A percentile compares a stretch with the other conserved stretches of the same genome.
These are phyloP conservation scores for Trichomycterus rosablanca DNA, from an alignment of 2,113 vertebrate species.

Conservation along the genomic window DNA sequence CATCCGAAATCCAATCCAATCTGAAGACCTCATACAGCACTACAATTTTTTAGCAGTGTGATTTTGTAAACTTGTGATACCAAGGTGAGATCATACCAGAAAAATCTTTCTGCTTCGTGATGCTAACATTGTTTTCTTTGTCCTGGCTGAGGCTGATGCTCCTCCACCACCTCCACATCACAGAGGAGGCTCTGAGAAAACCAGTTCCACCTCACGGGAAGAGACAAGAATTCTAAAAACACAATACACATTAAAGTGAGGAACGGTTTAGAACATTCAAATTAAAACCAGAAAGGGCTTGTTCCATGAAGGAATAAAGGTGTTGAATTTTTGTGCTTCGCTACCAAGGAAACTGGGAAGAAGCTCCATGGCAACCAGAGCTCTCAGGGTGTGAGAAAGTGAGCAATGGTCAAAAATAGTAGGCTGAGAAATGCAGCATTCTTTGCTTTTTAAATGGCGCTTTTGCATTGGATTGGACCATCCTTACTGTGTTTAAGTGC, in stretches of 20 bases:
- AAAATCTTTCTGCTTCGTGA: no score
- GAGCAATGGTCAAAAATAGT: constrained; percentile 25
- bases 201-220: background rate
- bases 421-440: background rate
- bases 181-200: background rate
- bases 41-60: no score
- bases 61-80: no score
- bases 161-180: background rate
- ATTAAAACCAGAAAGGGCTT: background rate
- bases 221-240: background rate
- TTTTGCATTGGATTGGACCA: background rate
- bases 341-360: constrained; percentile 33
- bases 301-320: constrained; percentile 23
- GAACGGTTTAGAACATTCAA: background rate
- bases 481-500: no score
- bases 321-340: constrained; percentile 21
- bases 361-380: constrained; percentile 35
- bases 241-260: background rate
- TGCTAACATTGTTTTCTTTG: no score
- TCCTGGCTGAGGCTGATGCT: background rate
- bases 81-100: background rate
- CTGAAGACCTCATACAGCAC: no score
- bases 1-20: no score
- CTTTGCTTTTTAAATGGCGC: background rate
- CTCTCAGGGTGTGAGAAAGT: constrained; percentile 13